Evolutionary conservation across 1,140 invertebrate species (phyloP), one percentile per base, ranked within the genome.

Genomic region (Drosophila tropicalis): DNA sequence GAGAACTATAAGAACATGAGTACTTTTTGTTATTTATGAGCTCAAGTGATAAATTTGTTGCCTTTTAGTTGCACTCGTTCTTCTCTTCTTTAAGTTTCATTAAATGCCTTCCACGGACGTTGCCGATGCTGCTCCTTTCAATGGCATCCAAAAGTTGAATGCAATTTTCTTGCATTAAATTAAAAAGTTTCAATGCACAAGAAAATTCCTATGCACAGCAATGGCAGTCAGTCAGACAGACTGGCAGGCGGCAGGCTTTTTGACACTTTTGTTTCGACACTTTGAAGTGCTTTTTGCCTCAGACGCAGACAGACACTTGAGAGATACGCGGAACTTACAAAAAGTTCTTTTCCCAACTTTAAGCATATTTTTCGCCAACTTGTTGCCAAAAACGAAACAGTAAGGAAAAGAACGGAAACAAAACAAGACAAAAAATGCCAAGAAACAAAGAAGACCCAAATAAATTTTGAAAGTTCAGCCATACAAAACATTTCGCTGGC

Each of bases 191-290:
- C 44, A 19, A 34, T 13, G 15, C 29, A 69, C 72, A 76, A 15
- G n/a, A 17, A 58, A 58, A 58, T 58, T 36, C 17, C 56, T 58
- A 58, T 36, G 56, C 65, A 62, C 13, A 56, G 56, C 39, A 51
- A 51, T 51, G 44, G 44, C 17, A 51, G 44, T 51, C 44, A 51
- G 44, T 51, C 44, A 17, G 41, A 17, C 41, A 44, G 44, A 51
- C 44, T 22, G 44, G 17, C 44, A 51, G 44, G 44, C 44, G 25
- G 54, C 68, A 69, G 76, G 76, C 72, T 87, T 82, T 87, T 87
- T 87, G 83, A 79, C 84, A 87, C 84, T 87, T 77, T 89, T 80
- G 76, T 89, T 89, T 87, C 84, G 84, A 89, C 84, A 89, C 84
- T 89, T 84, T 75, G 77, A 89, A 89, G 84, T 89, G 71, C 77